Percentiles rank a stretch among this genome's conserved stretches.
Evolutionary conservation across 2,797 vertebrate genomes (phyloP).

Genomic region (Tapirus indicus): DNA sequence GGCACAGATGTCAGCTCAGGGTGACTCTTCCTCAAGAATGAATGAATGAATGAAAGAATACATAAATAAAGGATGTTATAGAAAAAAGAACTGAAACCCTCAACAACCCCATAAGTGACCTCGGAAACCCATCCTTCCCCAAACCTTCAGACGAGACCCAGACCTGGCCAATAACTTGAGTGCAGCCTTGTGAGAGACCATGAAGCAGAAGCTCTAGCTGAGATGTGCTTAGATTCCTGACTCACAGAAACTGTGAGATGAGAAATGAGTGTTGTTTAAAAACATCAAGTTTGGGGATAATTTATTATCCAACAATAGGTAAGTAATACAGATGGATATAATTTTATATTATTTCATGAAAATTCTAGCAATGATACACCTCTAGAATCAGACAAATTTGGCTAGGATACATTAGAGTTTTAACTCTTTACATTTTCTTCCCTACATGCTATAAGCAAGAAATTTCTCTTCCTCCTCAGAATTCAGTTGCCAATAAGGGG

Average conservation of each 20-base stretch:
- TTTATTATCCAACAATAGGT: not conserved
- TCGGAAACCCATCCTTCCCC: not conserved
- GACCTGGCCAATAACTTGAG: not conserved
- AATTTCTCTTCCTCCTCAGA: not conserved
- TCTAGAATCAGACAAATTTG: not conserved
- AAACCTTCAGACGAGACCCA: not conserved
- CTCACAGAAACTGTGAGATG: not conserved
- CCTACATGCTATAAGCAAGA: not conserved
- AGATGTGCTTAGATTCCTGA: not conserved
- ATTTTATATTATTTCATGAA: conserved; percentile 18
- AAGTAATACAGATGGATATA: not conserved
- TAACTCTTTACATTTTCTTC: not conserved
- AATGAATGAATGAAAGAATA: too few species aligned
- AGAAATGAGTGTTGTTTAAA: not conserved
- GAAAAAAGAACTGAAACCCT: not conserved
- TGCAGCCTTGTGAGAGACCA: not conserved
- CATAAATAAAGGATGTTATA: too few species aligned
- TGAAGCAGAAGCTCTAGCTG: not conserved
- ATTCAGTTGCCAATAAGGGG: not conserved
- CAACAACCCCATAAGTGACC: not conserved
- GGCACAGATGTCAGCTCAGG: too few species aligned
- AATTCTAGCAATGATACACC: not conserved
- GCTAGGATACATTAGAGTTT: not conserved
- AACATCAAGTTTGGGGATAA: not conserved
- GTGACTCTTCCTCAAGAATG: too few species aligned